Evolutionary conservation across 2,888 invertebrate species (phyloP).

Genomic region (Nephrotoma guestfalica): DNA sequence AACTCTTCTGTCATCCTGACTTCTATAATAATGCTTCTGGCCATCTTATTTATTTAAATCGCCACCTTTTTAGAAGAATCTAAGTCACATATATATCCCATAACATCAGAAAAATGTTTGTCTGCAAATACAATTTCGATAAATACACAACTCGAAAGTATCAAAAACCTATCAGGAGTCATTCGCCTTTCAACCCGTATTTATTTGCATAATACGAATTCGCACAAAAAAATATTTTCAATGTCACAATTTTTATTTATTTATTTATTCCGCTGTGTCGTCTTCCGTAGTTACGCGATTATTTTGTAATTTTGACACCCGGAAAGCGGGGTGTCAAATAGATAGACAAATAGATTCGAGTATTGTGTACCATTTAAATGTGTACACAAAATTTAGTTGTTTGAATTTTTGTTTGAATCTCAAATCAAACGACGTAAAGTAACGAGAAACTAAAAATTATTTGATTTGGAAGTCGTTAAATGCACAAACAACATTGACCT

Average conservation of each 20-base stretch:
- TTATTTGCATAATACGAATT: not conserved
- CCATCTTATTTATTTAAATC: too few species aligned
- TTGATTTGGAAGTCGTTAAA: not conserved
- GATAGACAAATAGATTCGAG: not conserved
- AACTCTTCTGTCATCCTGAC: too few species aligned
- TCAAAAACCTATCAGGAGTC: not conserved
- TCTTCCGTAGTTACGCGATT: not conserved
- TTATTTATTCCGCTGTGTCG: not conserved
- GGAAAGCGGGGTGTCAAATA: too few species aligned
- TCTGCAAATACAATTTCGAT: too few species aligned
- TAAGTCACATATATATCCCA: too few species aligned
- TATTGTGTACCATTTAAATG: not conserved
- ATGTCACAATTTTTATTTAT: not conserved
- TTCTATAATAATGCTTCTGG: too few species aligned
- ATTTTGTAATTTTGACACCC: not conserved
- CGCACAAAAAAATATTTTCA: not conserved
- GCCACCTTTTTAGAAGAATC: too few species aligned
- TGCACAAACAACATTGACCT: not conserved
- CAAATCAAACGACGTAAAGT: not conserved
- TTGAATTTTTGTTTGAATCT: not conserved
- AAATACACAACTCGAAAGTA: not conserved
- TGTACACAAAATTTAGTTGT: too few species aligned
- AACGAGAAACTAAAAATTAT: not conserved
- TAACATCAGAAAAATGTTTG: too few species aligned
- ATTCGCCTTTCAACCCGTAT: not conserved